Evolutionary conservation across 2,113 vertebrate genomes (phyloP).

Genomic region (Malurus elegans): DNA sequence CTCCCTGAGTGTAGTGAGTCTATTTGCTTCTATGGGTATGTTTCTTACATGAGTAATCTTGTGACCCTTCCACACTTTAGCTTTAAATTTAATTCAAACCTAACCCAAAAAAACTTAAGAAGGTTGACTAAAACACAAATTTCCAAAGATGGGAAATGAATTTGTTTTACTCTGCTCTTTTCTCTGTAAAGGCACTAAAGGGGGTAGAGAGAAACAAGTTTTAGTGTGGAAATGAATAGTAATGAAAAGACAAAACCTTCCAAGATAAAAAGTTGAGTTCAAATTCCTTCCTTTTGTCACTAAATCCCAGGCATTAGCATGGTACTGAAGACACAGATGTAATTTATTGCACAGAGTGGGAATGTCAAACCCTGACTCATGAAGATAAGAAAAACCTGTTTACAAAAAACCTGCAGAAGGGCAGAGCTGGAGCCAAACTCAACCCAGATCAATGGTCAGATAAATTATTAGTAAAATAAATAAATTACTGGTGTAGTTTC

Average conservation of each 20-base stretch:
- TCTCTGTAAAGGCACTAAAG: background rate
- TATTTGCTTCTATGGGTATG: background rate
- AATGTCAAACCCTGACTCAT: background rate
- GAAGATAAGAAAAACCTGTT: slow-evolving; percentile 6
- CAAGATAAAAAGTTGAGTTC: background rate
- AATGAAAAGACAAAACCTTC: background rate
- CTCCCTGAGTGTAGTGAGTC: background rate
- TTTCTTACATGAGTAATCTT: background rate
- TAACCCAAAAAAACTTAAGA: background rate
- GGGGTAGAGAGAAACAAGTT: background rate
- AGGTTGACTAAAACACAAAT: background rate
- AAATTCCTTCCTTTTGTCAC: background rate
- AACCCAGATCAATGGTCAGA: slow-evolving; percentile 2
- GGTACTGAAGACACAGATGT: background rate
- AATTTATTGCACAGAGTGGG: background rate
- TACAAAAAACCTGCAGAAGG: slow-evolving; percentile 9
- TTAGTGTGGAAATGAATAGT: background rate
- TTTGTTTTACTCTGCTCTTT: background rate
- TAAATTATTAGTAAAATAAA: background rate
- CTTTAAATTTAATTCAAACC: background rate
- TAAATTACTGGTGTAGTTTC: background rate
- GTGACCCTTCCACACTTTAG: background rate
- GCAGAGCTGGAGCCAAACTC: slow-evolving; percentile 7
- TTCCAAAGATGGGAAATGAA: background rate
- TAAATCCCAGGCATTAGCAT: background rate